Evolutionary conservation across 2,797 vertebrate species (phyloP), one percentile per base, ranked within the genome.

Genomic region (Lagocephalus sceleratus): DNA sequence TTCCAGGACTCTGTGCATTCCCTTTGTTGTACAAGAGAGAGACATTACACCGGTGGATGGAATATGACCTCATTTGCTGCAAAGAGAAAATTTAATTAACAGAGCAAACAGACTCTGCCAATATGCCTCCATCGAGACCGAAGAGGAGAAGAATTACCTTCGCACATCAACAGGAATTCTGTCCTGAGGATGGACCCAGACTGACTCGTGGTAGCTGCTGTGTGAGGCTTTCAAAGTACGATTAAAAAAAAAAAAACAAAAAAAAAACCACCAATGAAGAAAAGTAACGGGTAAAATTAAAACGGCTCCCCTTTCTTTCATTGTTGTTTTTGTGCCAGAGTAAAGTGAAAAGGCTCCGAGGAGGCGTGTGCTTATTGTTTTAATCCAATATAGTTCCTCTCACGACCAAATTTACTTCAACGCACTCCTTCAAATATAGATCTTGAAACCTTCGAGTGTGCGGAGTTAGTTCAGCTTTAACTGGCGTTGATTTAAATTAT

Each of bases 51-150:
- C 88, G 85, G 83, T 84, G 85, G 78, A 17, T 77, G 85, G 88
- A 84, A 87, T 88, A 84, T 89, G 89, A 91, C 89, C 90, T 91
- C 86, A 90, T 91, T 91, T 90, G 85, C 87, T 69, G 89, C 85
- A 80, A 86, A 87, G 87, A 89, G 85, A 78, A 92, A 91, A 92
- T 92, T 90, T 90, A 90, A 92, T 92, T 91, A 92, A 90, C 89
- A 90, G 90, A 88, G 89, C 87, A 92, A 92, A 91, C 89, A 90
- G 82, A 80, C 81, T 85, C 87, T 88, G 88, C 87, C 85, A 87
- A 85, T 87, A 89, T 87, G 86, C 82, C 88, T 90, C 88, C 88
- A 59, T 61, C 52, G 87, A 90, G 88, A 88, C 87, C 52, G 77
- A 71, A 75, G 85, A 71, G 76, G 78, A 86, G 71, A 83, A 85